These are phyloP conservation scores for Dasypolia templi DNA, from an alignment of 2,888 invertebrate species.

Conservation along the genomic window DNA sequence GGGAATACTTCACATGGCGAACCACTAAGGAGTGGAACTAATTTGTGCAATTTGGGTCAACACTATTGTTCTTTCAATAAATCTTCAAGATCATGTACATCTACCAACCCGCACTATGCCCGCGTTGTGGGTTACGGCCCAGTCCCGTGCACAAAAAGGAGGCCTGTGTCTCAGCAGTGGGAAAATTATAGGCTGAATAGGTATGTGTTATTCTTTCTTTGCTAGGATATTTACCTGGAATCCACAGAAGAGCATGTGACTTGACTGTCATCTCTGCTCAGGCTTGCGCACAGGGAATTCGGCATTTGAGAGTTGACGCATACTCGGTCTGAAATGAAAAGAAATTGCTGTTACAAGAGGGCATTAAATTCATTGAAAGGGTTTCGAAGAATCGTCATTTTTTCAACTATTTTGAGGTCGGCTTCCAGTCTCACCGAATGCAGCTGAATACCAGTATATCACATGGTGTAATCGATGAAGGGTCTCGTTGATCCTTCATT, in stretches of 20 bases:
- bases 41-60: too few relatives aligned
- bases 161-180: background rate
- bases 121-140: too few relatives aligned
- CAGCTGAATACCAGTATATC: background rate
- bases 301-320: conserved; percentile 74
- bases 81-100: too few relatives aligned
- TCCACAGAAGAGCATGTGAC: conserved; percentile 80
- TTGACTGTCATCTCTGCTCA: conserved; percentile 83
- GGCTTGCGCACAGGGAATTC: conserved; percentile 75
- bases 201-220: background rate
- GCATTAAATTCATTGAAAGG: background rate
- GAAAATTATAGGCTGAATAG: background rate
- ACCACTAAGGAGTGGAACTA: too few relatives aligned
- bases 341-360: background rate
- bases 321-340: conserved; percentile 79
- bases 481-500: too few relatives aligned
- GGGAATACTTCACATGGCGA: too few relatives aligned
- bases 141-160: too few relatives aligned
- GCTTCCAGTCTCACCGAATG: background rate
- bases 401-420: rapidly evolving
- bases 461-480: too few relatives aligned
- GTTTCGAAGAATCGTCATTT: background rate
- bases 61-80: too few relatives aligned
- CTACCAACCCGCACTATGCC: too few relatives aligned
- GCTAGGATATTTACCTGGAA: conserved; percentile 78